Evolutionary conservation across 2,888 invertebrate species (phyloP), one percentile per base, ranked within the genome.

Genomic region (Cataglyphis rosenhaueri): DNA sequence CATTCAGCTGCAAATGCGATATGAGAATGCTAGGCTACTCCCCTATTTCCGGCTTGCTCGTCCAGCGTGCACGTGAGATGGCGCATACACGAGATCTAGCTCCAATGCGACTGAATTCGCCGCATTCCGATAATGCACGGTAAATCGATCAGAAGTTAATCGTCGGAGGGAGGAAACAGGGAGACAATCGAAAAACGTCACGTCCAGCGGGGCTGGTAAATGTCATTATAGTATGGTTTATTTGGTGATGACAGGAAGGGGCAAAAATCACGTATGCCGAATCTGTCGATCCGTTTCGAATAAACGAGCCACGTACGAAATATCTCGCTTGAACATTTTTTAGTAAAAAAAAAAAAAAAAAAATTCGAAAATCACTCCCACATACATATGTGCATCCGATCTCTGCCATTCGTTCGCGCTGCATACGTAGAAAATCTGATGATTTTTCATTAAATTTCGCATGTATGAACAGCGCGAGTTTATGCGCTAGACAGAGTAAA

Each of bases 111-210:
- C 18, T 35, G 59, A 79, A 79, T 79, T 64, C 25, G 44, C 21
- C 78, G 32, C 61, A 79, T 79, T 79, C 70, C 70, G 70, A 70
- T 79, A 79, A 79, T 35, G 78, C 44, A 78, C 35, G 59, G 35
- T 35, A 48, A 70, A 70, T 48, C 59, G 78, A 44, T 35, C 35
- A 48, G 70, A 59, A 68, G 70, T 79, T 79, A 79, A 79, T 79
- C 59, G 48, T 68, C 41, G 44, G 21, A 79, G 59, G 59, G 68
- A 59, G 44, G 59, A 61, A 78, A 61, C 44, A 35, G 78, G 68
- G 18, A 59, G 25, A 29, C 59, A 61, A 70, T 70, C 48, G 78
- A 79, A 79, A 79, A 79, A 79, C 35, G 78, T 70, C 70, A 79
- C 59, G 48, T 61, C 48, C 78, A 79, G 44, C 35, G 59, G 41